Evolutionary conservation across 2,888 invertebrate genomes (phyloP).

Genomic region (Pheosia gnoma): DNA sequence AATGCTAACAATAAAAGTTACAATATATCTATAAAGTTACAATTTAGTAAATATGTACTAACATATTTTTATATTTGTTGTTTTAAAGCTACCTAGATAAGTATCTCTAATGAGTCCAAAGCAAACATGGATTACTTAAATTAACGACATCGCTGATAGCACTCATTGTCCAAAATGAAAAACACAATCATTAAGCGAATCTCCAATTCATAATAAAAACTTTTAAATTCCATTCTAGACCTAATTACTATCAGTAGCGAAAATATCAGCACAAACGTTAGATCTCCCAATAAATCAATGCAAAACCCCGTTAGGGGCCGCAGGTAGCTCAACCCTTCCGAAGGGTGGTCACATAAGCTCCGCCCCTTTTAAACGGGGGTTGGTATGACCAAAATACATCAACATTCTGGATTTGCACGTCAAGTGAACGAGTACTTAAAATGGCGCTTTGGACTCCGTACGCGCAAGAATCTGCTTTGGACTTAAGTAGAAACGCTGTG

Average conservation of each 20-base stretch:
- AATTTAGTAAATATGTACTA: no score
- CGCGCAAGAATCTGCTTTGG: slow-evolving; percentile 63
- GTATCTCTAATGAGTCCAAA: background rate
- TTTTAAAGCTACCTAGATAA: no score
- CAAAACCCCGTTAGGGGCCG: slow-evolving; percentile 17
- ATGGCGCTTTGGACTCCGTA: slow-evolving; percentile 76
- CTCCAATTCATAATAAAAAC: slow-evolving; percentile 8
- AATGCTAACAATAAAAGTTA: no score
- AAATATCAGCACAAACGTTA: slow-evolving; percentile 5
- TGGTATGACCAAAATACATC: slow-evolving; percentile 24
- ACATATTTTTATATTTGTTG: no score
- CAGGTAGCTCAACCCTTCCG: slow-evolving; percentile 27
- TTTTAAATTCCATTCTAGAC: background rate
- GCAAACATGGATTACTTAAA: slow-evolving; percentile 5
- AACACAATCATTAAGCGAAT: slow-evolving; percentile 26
- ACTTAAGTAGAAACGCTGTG: slow-evolving; percentile 54
- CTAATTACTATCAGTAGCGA: slow-evolving; percentile 2
- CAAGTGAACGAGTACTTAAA: slow-evolving; percentile 35
- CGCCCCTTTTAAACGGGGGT: slow-evolving; percentile 38
- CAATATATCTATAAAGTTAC: no score
- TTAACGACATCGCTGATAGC: slow-evolving; percentile 4
- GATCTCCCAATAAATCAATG: slow-evolving; percentile 17
- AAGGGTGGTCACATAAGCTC: slow-evolving; percentile 42
- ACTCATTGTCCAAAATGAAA: slow-evolving; percentile 8
- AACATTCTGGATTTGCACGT: slow-evolving; percentile 38